Evolutionary conservation across 2,888 invertebrate genomes (phyloP).

Genomic region (Saturnia japonica): DNA sequence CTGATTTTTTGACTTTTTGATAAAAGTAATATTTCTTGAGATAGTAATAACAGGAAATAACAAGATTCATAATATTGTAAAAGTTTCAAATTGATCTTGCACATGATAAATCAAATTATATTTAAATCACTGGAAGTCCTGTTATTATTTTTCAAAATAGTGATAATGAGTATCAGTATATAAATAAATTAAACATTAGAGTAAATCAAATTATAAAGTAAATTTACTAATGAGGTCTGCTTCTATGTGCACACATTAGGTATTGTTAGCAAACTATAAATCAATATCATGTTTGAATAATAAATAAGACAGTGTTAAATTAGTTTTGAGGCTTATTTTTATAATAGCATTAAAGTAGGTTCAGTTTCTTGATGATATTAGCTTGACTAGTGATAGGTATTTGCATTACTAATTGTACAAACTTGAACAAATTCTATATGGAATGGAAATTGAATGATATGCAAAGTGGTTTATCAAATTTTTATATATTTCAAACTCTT

Average conservation of each 20-base stretch:
- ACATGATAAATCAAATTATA: background rate
- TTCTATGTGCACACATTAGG: background rate
- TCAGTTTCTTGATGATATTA: background rate
- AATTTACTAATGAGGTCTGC: background rate
- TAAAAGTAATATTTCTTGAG: no score
- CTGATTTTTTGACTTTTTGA: background rate
- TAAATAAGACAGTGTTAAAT: background rate
- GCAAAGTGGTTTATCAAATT: background rate
- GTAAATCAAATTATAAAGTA: background rate
- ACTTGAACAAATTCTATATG: background rate
- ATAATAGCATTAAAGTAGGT: background rate
- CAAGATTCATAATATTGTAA: no score
- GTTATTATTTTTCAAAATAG: background rate
- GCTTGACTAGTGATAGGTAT: background rate
- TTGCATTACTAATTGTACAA: background rate
- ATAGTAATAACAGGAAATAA: background rate
- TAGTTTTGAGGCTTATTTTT: background rate
- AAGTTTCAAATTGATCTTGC: background rate
- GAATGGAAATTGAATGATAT: background rate
- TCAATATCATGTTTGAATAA: background rate
- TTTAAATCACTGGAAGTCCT: background rate
- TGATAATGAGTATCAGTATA: background rate
- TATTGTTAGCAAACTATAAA: background rate
- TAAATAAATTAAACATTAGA: background rate
- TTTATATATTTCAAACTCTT: background rate